Percentiles rank a stretch among this genome's conserved stretches.
These are phyloP conservation scores for Tipula vernalis DNA, from an alignment of 2,888 invertebrate species.

Conservation along the genomic window DNA sequence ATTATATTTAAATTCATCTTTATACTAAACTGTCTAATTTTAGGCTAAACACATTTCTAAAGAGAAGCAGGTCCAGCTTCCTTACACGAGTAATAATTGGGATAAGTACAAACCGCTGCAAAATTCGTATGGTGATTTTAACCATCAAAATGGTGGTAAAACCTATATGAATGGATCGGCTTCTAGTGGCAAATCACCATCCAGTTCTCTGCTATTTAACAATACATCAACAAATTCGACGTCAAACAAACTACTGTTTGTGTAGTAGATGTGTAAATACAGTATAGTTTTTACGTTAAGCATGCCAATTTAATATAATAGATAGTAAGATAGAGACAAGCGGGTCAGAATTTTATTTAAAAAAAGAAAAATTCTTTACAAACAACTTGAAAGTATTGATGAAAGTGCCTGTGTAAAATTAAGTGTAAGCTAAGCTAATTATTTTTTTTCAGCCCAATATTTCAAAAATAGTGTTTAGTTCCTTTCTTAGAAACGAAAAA, in stretches of 20 bases:
- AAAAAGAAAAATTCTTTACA: neutral
- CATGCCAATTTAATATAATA: neutral
- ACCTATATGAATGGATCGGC: slow-evolving; percentile 19
- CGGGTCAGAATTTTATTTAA: neutral
- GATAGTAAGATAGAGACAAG: neutral
- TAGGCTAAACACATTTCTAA: slow-evolving; percentile 60
- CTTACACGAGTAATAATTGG: slow-evolving; percentile 36
- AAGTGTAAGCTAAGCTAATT: neutral
- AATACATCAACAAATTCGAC: slow-evolving; percentile 27
- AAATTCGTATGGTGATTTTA: slow-evolving; percentile 16
- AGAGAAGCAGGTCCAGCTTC: slow-evolving; percentile 41
- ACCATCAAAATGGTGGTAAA: slow-evolving; percentile 13
- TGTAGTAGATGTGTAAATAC: slow-evolving; percentile 22
- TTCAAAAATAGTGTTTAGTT: neutral
- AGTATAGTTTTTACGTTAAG: neutral
- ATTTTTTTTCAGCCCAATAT: neutral
- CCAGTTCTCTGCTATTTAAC: slow-evolving; percentile 23
- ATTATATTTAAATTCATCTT: too few species aligned
- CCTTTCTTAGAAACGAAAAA: neutral
- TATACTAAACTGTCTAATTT: slow-evolving; percentile 23
- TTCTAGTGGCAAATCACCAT: slow-evolving; percentile 23
- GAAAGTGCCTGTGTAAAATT: neutral
- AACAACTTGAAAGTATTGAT: neutral
- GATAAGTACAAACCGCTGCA: slow-evolving; percentile 30
- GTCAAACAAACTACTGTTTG: slow-evolving; percentile 30